Evolutionary conservation across 2,797 vertebrate genomes (phyloP).

Genomic region (Smutsia gigantea): DNA sequence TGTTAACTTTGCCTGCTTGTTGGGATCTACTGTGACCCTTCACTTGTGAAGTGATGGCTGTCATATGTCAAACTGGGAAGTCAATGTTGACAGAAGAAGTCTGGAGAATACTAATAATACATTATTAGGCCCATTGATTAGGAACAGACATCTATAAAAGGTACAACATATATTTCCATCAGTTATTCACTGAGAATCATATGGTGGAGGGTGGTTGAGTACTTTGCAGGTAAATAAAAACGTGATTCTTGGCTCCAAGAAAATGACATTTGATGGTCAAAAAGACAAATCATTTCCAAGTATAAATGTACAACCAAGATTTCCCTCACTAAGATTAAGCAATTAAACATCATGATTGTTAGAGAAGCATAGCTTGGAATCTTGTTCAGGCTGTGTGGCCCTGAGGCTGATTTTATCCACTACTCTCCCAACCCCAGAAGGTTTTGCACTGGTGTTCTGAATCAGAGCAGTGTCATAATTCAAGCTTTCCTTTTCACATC

Average conservation of each 20-base stretch:
- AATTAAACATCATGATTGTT: conserved; percentile 47
- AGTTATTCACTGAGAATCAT: conserved; percentile 36
- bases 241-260: conserved; percentile 1
- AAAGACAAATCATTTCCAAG: conserved; percentile 35
- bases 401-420: conserved; percentile 10
- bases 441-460: conserved; percentile 46
- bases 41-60: neutral
- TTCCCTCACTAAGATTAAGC: conserved; percentile 49
- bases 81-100: conserved; percentile 21
- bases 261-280: conserved; percentile 42
- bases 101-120: conserved; percentile 17
- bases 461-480: conserved; percentile 58
- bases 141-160: conserved; percentile 3
- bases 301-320: conserved; percentile 28
- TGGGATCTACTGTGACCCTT: conserved; percentile 40
- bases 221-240: conserved; percentile 30
- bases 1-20: conserved; percentile 20
- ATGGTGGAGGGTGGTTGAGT: neutral
- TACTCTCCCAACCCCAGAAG: neutral
- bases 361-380: conserved; percentile 55
- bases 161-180: conserved; percentile 3
- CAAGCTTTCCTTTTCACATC: conserved; percentile 51
- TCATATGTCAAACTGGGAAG: conserved; percentile 40
- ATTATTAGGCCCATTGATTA: conserved; percentile 34
- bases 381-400: conserved; percentile 26